These are phyloP conservation scores for Ennomos erosarius DNA, from an alignment of 2,888 invertebrate species.

Conservation along the genomic window DNA sequence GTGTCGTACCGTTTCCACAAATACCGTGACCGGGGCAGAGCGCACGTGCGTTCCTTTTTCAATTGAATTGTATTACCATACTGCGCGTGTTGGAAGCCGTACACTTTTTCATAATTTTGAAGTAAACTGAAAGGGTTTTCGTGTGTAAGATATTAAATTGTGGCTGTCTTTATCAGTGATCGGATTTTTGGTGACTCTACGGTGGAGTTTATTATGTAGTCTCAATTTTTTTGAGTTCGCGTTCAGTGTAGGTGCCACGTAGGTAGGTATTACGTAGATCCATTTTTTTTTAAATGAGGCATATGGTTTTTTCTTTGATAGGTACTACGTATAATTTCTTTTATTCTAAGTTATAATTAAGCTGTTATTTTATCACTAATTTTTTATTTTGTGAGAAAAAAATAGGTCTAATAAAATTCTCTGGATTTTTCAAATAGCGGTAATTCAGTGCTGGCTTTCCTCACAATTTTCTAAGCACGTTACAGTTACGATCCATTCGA, in stretches of 20 bases:
- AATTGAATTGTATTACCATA: slow-evolving; percentile 41
- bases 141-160: slow-evolving; percentile 15
- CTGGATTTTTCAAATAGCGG: too few relatives aligned
- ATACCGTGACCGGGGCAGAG: slow-evolving; percentile 38
- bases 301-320: too few relatives aligned
- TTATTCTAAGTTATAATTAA: too few relatives aligned
- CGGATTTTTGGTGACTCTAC: neutral
- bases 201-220: neutral
- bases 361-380: too few relatives aligned
- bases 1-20: slow-evolving; percentile 42
- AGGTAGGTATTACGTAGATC: too few relatives aligned
- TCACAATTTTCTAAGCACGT: neutral
- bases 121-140: slow-evolving; percentile 5
- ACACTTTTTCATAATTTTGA: slow-evolving; percentile 19
- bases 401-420: too few relatives aligned
- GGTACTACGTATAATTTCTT: too few relatives aligned
- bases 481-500: slow-evolving; percentile 20
- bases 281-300: too few relatives aligned
- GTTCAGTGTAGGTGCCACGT: too few relatives aligned
- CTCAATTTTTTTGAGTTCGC: too few relatives aligned
- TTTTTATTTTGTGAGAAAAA: too few relatives aligned
- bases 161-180: slow-evolving; percentile 28
- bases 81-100: slow-evolving; percentile 35
- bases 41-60: slow-evolving; percentile 44
- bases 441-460: too few relatives aligned